Percentiles rank a stretch among this genome's conserved stretches.
These are phyloP conservation scores for Cuniculus paca DNA, from an alignment of 2,797 vertebrate species.

Conservation along the genomic window DNA sequence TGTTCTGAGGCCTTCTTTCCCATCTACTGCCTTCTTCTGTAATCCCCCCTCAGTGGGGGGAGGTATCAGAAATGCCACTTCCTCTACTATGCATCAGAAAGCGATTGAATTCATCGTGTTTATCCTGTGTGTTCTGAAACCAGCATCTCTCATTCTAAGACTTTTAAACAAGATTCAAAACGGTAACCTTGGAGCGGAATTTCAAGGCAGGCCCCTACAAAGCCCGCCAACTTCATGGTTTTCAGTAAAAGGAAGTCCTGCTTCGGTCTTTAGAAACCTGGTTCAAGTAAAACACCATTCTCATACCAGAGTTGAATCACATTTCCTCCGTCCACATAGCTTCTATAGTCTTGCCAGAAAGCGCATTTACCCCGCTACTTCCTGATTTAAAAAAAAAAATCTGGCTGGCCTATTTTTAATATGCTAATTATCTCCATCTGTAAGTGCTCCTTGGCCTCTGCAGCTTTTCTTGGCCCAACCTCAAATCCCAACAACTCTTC, in stretches of 20 bases:
- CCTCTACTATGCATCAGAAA: slow-evolving; percentile 61
- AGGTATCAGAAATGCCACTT: slow-evolving; percentile 70
- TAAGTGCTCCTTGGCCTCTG: slow-evolving; percentile 76
- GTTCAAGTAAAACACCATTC: slow-evolving; percentile 84
- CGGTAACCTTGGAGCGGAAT: slow-evolving; percentile 77
- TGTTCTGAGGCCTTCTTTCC: slow-evolving; percentile 67
- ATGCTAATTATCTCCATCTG: slow-evolving; percentile 86
- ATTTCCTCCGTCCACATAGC: slow-evolving; percentile 82
- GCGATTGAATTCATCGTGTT: slow-evolving; percentile 65
- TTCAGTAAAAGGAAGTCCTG: slow-evolving; percentile 80
- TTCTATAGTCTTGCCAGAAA: slow-evolving; percentile 83
- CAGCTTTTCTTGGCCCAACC: slow-evolving; percentile 74
- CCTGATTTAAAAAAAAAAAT: slow-evolving; percentile 78
- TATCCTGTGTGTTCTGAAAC: slow-evolving; percentile 79
- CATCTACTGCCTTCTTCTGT: slow-evolving; percentile 65
- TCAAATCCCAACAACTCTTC: slow-evolving; percentile 78
- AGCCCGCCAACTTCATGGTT: slow-evolving; percentile 79
- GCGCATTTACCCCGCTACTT: slow-evolving; percentile 81
- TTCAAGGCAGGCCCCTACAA: slow-evolving; percentile 81
- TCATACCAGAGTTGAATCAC: slow-evolving; percentile 82
- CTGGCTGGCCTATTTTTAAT: slow-evolving; percentile 85
- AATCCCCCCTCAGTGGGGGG: slow-evolving; percentile 76
- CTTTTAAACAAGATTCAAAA: slow-evolving; percentile 82
- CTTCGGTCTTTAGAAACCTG: slow-evolving; percentile 83
- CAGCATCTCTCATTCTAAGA: slow-evolving; percentile 77